Evolutionary conservation across 2,888 invertebrate species (phyloP).

Genomic region (Ochlodes sylvanus): DNA sequence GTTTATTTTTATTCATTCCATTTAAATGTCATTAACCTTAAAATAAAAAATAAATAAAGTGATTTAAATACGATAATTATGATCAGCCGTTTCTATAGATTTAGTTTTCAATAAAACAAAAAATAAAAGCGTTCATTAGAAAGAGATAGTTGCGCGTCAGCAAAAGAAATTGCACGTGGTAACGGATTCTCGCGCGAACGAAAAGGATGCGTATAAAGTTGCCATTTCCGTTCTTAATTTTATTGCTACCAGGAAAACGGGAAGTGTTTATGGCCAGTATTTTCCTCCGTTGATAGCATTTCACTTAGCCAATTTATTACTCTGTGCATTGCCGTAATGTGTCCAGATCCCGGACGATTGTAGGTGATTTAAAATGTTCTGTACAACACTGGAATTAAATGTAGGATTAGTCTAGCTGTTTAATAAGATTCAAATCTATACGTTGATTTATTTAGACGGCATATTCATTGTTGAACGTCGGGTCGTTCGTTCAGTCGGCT

Average conservation of each 20-base stretch:
- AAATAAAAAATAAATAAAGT: too few species aligned
- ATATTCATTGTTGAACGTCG: conserved; percentile 18
- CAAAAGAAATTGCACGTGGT: background rate
- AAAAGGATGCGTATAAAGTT: conserved; percentile 27
- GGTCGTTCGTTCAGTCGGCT: conserved; percentile 4
- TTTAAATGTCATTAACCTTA: too few species aligned
- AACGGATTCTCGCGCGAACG: conserved; percentile 10
- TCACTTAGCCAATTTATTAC: conserved; percentile 51
- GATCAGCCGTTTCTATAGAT: too few species aligned
- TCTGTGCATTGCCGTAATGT: conserved; percentile 51
- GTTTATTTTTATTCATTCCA: too few species aligned
- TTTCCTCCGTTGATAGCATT: conserved; percentile 57
- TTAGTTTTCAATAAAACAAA: background rate
- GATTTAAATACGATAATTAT: too few species aligned
- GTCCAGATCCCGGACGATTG: conserved; percentile 47
- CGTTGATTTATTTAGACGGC: conserved; percentile 23
- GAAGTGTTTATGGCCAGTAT: conserved; percentile 69
- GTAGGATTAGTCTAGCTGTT: conserved; percentile 20
- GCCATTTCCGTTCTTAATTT: conserved; percentile 31
- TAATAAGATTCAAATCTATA: conserved; percentile 22
- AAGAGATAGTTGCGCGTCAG: conserved; percentile 8
- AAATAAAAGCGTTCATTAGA: background rate
- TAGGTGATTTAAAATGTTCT: conserved; percentile 47
- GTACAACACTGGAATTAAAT: conserved; percentile 36
- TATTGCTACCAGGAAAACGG: conserved; percentile 40